Conservation (phyloP, 1,140 invertebrate species). For the Lepidostoma basale region DNA sequence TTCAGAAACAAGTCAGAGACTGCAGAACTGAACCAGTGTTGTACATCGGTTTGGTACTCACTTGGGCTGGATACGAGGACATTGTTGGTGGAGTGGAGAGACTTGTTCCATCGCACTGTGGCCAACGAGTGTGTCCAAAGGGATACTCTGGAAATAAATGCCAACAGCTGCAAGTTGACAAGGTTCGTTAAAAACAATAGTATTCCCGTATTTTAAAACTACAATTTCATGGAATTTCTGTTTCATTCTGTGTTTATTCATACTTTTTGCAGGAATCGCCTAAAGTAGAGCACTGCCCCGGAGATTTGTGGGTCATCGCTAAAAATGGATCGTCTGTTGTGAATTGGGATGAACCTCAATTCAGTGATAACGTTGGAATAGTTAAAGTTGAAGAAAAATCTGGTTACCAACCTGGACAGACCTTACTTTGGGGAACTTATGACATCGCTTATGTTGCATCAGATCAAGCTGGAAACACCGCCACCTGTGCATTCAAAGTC, state of each 20-base stretch:
- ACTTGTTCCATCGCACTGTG: slow-evolving; percentile 89
- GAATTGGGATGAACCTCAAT: slow-evolving; percentile 92
- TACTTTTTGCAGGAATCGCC: slow-evolving; percentile 68
- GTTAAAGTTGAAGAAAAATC: slow-evolving; percentile 82
- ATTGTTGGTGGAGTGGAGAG: slow-evolving; percentile 88
- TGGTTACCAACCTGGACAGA: slow-evolving; percentile 88
- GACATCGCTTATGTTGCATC: slow-evolving; percentile 92
- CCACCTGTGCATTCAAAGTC: slow-evolving; percentile 92
- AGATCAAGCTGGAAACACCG: slow-evolving; percentile 89
- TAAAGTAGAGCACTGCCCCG: slow-evolving; percentile 86
- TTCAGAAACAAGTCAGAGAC: slow-evolving; percentile 89
- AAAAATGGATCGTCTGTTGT: slow-evolving; percentile 90
- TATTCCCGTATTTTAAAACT: neutral
- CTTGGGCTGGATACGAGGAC: slow-evolving; percentile 93
- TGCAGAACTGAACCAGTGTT: slow-evolving; percentile 91
- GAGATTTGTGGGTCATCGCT: slow-evolving; percentile 92
- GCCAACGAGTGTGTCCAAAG: slow-evolving; percentile 83
- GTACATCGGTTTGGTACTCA: slow-evolving; percentile 82
- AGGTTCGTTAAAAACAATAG: slow-evolving; percentile 55
- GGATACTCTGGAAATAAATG: slow-evolving; percentile 86
- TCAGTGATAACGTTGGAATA: slow-evolving; percentile 86
- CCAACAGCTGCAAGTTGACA: slow-evolving; percentile 83
- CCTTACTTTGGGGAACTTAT: slow-evolving; percentile 90
- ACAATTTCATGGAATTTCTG: neutral
- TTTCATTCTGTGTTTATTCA: neutral